phyloP scores from a whole-genome alignment of 23 tunicate species.

The Halocynthia aurantium region DNA sequence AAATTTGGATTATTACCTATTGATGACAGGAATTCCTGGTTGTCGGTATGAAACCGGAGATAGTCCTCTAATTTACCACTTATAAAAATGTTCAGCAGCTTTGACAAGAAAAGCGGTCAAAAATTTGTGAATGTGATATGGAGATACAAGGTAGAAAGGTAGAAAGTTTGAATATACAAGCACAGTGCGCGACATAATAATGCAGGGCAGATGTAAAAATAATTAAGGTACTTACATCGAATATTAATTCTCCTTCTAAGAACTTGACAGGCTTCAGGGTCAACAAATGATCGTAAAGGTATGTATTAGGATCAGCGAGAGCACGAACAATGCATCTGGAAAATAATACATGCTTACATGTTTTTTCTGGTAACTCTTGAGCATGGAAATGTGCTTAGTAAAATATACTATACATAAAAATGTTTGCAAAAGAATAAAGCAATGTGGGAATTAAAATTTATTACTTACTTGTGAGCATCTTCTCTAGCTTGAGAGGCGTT shows the following conservation, averaged over 20 bases:
- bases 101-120: neutral
- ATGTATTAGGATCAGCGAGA: conserved; percentile 49
- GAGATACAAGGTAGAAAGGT: neutral
- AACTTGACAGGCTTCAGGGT: conserved; percentile 68
- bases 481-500: conserved; percentile 79
- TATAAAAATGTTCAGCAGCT: conserved; percentile 72
- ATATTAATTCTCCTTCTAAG: conserved; percentile 63
- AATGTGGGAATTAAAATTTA: neutral
- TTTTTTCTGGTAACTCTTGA: too few species aligned
- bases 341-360: neutral
- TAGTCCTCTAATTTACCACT: conserved; percentile 78
- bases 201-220: neutral
- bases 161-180: too few species aligned
- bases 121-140: neutral
- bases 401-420: too few species aligned
- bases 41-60: conserved; percentile 49
- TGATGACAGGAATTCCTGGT: conserved; percentile 36
- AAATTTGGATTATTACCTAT: conserved; percentile 27
- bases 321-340: conserved; percentile 78
- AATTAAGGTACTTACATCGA: conserved; percentile 44
- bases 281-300: conserved; percentile 63
- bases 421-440: neutral
- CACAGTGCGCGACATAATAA: neutral
- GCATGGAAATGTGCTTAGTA: too few species aligned
- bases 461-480: conserved; percentile 61